Conservation (phyloP, 1,140 invertebrate genomes). For the Microvelia longipes region DNA sequence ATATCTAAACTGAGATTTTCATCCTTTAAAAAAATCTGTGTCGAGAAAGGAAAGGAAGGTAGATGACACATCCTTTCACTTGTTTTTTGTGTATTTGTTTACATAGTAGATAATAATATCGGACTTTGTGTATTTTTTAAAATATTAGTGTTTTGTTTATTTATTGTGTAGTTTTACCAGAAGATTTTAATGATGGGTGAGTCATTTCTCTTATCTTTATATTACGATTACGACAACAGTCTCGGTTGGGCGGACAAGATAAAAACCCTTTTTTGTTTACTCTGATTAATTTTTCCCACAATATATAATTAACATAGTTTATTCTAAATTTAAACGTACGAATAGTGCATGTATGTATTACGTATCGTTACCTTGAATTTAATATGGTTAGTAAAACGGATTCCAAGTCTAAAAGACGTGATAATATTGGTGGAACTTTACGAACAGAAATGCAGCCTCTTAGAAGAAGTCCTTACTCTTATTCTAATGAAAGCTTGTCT, state of each 20-base stretch:
- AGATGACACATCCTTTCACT: neutral
- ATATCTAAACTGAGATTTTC: neutral
- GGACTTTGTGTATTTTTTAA: neutral
- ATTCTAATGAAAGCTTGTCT: slow-evolving; percentile 1
- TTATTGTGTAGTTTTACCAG: neutral
- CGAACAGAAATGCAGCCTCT: neutral
- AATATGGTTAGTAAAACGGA: neutral
- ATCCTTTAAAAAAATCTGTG: neutral
- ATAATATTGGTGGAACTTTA: neutral
- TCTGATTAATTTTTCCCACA: neutral
- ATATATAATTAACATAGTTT: neutral
- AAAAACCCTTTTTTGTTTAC: neutral
- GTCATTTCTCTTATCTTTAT: neutral
- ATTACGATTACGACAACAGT: neutral
- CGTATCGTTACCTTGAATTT: neutral
- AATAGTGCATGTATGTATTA: neutral
- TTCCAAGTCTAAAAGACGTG: neutral
- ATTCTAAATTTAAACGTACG: no score
- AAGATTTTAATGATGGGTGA: neutral
- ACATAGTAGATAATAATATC: neutral
- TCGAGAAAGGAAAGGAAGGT: neutral
- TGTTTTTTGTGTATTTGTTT: neutral
- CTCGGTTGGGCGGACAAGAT: neutral
- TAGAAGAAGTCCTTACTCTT: slow-evolving; percentile 6
- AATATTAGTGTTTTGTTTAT: neutral